Conservation (phyloP, 1,140 invertebrate genomes). For the Drosophila novamexicana region DNA sequence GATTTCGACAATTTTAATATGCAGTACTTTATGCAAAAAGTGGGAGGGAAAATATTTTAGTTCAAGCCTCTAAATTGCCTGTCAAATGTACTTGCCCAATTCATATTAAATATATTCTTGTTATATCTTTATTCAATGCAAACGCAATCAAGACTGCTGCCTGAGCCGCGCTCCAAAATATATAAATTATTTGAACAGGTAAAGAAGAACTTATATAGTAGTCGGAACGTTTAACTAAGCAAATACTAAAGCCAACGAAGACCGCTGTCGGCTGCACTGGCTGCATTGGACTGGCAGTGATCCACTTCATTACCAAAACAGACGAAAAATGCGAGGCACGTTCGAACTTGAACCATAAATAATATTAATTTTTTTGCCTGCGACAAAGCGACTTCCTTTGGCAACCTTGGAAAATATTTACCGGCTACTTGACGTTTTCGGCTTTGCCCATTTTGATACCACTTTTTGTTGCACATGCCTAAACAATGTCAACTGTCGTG, state of each 20-base stretch:
- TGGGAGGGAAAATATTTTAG: neutral
- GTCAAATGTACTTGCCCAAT: neutral
- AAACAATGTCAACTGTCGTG: conserved; percentile 84
- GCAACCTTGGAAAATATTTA: conserved; percentile 67
- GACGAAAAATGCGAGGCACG: conserved; percentile 56
- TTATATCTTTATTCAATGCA: too few relatives aligned
- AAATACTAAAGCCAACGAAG: neutral
- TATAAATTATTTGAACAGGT: neutral
- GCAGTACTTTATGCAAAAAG: neutral
- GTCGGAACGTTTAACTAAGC: neutral
- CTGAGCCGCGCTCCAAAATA: too few relatives aligned
- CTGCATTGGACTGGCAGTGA: conserved; percentile 32
- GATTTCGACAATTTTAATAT: conserved; percentile 7
- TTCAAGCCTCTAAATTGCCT: too few relatives aligned
- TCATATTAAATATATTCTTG: too few relatives aligned
- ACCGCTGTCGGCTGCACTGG: neutral
- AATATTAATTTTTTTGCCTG: conserved; percentile 55
- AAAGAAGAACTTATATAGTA: neutral
- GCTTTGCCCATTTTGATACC: conserved; percentile 54
- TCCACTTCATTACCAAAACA: conserved; percentile 64
- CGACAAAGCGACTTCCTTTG: conserved; percentile 45
- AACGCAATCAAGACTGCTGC: too few relatives aligned
- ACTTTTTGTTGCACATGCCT: conserved; percentile 61
- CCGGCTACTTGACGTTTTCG: conserved; percentile 61
- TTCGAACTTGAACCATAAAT: conserved; percentile 67